phyloP scores from a whole-genome alignment of 37 sponge, comb jelly and placozoan species.

The Ianthella basta region DNA sequence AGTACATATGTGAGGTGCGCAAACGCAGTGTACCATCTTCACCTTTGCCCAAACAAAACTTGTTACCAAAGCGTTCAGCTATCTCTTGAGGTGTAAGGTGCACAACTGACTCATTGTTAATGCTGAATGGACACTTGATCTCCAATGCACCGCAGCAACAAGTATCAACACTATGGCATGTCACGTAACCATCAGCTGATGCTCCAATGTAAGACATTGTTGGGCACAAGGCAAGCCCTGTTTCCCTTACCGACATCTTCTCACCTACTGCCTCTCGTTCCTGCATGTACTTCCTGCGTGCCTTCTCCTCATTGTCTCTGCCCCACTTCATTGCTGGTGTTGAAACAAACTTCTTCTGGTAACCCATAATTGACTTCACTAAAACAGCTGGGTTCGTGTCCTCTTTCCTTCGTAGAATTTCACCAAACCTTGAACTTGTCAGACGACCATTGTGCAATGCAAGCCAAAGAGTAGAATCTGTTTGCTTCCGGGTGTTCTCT shows the following conservation, averaged over 20 bases:
- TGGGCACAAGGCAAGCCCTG: not conserved
- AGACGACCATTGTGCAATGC: constrained; percentile 8
- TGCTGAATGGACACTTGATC: constrained; percentile 1
- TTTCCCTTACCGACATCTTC: constrained; percentile 1
- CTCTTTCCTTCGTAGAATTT: not conserved
- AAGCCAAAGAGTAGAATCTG: not conserved
- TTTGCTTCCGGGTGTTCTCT: not conserved
- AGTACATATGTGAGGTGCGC: not conserved
- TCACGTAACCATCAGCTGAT: constrained; percentile 19
- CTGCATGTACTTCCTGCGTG: not conserved
- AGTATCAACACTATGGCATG: constrained; percentile 11
- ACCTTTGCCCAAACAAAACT: constrained; percentile 1
- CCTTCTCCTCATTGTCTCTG: constrained; percentile 14
- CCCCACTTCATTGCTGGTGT: constrained; percentile 23
- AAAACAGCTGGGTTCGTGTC: not conserved
- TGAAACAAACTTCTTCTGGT: not conserved
- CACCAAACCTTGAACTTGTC: constrained; percentile 18
- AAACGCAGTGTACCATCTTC: not conserved
- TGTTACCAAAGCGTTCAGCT: constrained; percentile 13
- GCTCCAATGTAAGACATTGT: constrained; percentile 22
- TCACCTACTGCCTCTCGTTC: constrained; percentile 14
- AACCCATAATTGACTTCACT: constrained; percentile 19
- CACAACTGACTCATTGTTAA: not conserved
- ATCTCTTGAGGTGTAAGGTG: not conserved
- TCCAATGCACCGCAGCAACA: constrained; percentile 17